Base-by-base conservation (phyloP, 2,888 invertebrate genomes). In the Cyclophora albipunctata region DNA sequence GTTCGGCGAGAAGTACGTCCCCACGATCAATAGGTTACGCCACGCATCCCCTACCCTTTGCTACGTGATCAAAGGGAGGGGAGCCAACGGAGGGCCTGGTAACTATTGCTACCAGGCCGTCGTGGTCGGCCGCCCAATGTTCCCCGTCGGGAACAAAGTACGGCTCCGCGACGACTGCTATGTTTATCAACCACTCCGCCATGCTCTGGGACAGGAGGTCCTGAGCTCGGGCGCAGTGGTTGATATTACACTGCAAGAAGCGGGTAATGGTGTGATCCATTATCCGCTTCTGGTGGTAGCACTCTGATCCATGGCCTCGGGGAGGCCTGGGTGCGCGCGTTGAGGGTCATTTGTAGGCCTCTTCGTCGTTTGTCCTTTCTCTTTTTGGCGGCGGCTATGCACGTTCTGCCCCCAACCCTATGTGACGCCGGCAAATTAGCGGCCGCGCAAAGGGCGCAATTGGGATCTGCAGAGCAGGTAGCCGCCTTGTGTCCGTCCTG, bases 1-100 rank as follows among this genome's bases (percentile, higher is more conserved):
- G 33, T 59, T 64, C 0, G 63, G 64, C 0, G 60, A 60, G 50
- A 61, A 62, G 40, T 63, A 65, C 0, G 48, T 52, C 0, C 59
- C 60, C 0, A 64, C 20, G 0, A 61, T 4, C 0, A 47, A 40
- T 1, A 52, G 20, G 2, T 45, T 50, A 3, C 0, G 52, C 51
- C 0, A 61, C 58, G n/a, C 40, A 58, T 1, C 64, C 61, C 2
- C 34, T 42, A 0, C 54, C 56, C 46, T 50, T 40, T 20, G 45
- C 5, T 3, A 49, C 40, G 3, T 20, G 42, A 3, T 20, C 34
- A 5, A 51, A 41, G 6, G 47, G 53, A 34, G 7, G 51, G 44
- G 35, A 44, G 40, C 56, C 53, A 46, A 41, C 49, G 5, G 7
- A 44, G 1, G 7, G 6, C n/a, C n/a, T 6, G 7, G 40, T 34